Base-by-base conservation (phyloP, 2,113 vertebrate species). In the Bufo bufo region DNA sequence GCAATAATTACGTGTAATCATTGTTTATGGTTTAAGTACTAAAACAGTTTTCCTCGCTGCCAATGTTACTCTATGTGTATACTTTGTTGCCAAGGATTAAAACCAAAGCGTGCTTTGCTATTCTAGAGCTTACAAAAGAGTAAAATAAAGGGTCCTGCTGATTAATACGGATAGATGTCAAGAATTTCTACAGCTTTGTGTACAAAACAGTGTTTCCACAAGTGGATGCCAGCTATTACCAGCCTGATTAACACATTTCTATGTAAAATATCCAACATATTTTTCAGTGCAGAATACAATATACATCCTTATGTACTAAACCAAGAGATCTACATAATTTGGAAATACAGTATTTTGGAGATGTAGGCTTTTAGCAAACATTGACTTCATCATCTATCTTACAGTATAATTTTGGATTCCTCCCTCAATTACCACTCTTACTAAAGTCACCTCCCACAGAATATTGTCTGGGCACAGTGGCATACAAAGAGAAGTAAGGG, bases 81-180 rank as follows among this genome's bases (percentile, higher is more conserved):
- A 86, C 45, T 63, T 45, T 52, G 85, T 86, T 86, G 85, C 85
- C 85, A 86, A 66, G 74, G 85, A 61, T 79, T 86, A 86, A 75
- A 77, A 78, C 33, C 47, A 78, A 78, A 86, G 85, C 59, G 54
- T 69, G 85, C 75, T 79, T 61, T 86, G 85, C 85, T 61, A 33
- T 77, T 63, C 74, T 86, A 78, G 74, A 50, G 33, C 72, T 47
- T 56, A 58, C 49, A 74, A 43, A 20, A 75, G 66, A 56, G 83
- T 65, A 71, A 85, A 74, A 16, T 75, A 59, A 47, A 85, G 71
- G 49, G 45, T 43, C 54, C 54, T 74, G 45, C 72, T 61, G 84
- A 85, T 74, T 77, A 85, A 77, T 33, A 58, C 33, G 6, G 43
- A 85, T 56, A 23, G 50, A 85, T 58, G 63, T 69, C 47, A 54